Evolutionary conservation across 1,140 invertebrate genomes (phyloP).

Genomic region (Chrysopa pallens): DNA sequence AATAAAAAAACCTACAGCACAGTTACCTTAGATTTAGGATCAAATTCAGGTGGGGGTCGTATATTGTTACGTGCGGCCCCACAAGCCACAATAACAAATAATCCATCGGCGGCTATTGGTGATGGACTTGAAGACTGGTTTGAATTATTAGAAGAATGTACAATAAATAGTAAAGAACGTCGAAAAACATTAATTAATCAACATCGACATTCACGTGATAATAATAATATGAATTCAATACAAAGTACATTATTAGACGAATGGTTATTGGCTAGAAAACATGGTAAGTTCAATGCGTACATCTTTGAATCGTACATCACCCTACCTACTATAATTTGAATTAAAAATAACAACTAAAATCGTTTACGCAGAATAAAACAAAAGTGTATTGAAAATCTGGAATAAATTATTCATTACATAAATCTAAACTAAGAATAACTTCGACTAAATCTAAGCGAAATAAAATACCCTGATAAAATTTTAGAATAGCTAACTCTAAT

Average conservation of each 20-base stretch:
- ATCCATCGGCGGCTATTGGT: conserved; percentile 9
- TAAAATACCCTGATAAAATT: too few species aligned
- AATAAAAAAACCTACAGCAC: conserved; percentile 38
- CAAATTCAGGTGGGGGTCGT: conserved; percentile 28
- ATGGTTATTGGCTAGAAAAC: conserved; percentile 26
- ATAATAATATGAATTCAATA: conserved; percentile 22
- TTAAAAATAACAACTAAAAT: too few species aligned
- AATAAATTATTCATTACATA: too few species aligned
- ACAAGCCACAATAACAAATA: not conserved
- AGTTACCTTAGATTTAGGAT: conserved; percentile 27
- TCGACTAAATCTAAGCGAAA: too few species aligned
- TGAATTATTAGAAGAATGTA: conserved; percentile 39
- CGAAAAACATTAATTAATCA: conserved; percentile 30
- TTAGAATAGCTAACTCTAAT: too few species aligned
- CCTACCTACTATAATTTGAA: too few species aligned
- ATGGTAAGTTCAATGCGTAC: conserved; percentile 12
- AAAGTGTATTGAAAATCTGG: too few species aligned
- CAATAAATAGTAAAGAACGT: conserved; percentile 36
- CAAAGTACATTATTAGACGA: conserved; percentile 23
- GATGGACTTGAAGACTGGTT: conserved; percentile 40
- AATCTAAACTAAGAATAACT: too few species aligned
- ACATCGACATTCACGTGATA: conserved; percentile 22
- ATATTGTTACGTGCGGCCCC: conserved; percentile 30
- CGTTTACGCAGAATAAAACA: too few species aligned
- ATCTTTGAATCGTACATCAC: not conserved